phyloP scores from a whole-genome alignment of 2,888 invertebrate species.

The Cabera pusaria region DNA sequence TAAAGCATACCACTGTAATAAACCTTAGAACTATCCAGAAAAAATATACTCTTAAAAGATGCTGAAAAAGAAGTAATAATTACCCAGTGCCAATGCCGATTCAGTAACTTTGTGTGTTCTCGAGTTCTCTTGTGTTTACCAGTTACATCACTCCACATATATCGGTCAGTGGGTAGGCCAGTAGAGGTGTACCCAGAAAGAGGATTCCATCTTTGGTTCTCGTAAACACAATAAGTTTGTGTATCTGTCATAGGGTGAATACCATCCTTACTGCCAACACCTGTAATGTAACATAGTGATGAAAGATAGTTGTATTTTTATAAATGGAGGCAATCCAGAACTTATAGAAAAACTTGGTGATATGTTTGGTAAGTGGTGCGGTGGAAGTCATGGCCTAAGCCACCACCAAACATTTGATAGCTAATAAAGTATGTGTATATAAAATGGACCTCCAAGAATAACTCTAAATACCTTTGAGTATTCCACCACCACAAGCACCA shows the following conservation, averaged over 20 bases:
- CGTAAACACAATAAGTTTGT: slow-evolving; percentile 94
- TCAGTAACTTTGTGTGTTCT: slow-evolving; percentile 93
- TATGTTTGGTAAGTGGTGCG: no score
- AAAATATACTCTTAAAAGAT: no score
- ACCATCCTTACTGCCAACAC: slow-evolving; percentile 69
- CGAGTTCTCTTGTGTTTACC: slow-evolving; percentile 92
- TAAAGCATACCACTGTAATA: no score
- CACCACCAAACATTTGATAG: no score
- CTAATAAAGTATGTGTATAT: no score
- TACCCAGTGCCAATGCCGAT: slow-evolving; percentile 96
- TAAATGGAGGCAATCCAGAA: no score
- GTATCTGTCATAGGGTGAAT: slow-evolving; percentile 91
- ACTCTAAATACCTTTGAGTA: slow-evolving; percentile 84
- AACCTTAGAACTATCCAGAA: no score
- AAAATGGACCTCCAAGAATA: no score
- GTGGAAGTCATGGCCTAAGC: no score
- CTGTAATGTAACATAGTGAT: no score
- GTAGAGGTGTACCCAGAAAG: slow-evolving; percentile 94
- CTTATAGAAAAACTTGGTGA: no score
- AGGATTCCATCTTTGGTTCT: slow-evolving; percentile 98
- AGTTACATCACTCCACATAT: slow-evolving; percentile 96
- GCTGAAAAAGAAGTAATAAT: slow-evolving; percentile 3
- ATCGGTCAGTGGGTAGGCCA: slow-evolving; percentile 92
- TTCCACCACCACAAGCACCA: slow-evolving; percentile 94
- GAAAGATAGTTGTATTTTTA: no score